These are phyloP conservation scores for Samia ricini DNA, from an alignment of 1,140 invertebrate genomes.

Conservation along the genomic window DNA sequence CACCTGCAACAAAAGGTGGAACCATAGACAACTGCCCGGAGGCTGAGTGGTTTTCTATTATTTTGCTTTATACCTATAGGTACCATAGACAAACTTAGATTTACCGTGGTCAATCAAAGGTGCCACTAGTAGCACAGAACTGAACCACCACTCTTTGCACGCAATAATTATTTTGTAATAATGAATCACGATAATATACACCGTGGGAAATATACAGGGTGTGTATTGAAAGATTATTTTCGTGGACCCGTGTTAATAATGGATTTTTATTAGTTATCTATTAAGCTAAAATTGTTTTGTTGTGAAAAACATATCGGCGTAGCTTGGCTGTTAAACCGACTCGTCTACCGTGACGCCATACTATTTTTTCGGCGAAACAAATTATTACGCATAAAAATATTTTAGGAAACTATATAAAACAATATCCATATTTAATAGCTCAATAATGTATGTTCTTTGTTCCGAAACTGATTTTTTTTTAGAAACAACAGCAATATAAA, in stretches of 20 bases:
- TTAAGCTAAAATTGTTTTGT: too few species aligned
- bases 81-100: constrained; percentile 24
- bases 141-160: constrained; percentile 6
- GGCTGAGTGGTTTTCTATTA: constrained; percentile 37
- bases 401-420: neutral
- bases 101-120: constrained; percentile 15
- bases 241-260: constrained; percentile 30
- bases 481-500: constrained; percentile 27
- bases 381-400: too few species aligned
- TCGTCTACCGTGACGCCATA: too few species aligned
- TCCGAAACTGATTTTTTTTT: neutral
- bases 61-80: constrained; percentile 24
- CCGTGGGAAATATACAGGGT: constrained; percentile 49
- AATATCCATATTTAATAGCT: constrained; percentile 1
- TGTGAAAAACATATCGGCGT: too few species aligned
- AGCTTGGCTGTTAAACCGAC: too few species aligned
- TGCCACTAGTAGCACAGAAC: constrained; percentile 3
- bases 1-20: constrained; percentile 49
- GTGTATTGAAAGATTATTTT: constrained; percentile 46
- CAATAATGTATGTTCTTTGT: neutral
- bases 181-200: constrained; percentile 36
- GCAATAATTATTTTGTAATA: constrained; percentile 26
- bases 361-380: too few species aligned
- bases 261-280: constrained; percentile 36
- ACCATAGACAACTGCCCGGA: constrained; percentile 41